Base-by-base conservation (phyloP, 2,888 invertebrate genomes). In the Archips crataeganus region DNA sequence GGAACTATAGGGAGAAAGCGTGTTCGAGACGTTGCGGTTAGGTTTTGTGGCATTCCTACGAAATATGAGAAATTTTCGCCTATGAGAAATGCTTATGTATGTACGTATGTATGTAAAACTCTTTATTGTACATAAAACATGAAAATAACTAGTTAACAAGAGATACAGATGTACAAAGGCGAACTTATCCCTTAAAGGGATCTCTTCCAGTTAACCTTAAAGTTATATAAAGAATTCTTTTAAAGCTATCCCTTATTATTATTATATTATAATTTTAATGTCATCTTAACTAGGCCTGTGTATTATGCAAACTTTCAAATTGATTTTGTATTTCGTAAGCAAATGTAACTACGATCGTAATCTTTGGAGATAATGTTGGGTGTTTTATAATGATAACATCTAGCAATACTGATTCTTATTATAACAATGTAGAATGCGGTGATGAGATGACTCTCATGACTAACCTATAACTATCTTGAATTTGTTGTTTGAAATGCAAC, bases 1-100 rank as follows among this genome's bases (percentile, higher is more conserved):
- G 70, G 57, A 60, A 62, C 54, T 77, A 71, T 59, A 60, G 51
- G 74, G 72, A 73, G 81, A 81, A 79, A 80, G 79, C 75, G 71
- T 57, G 67, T 57, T 77, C 62, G 74, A 62, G 70, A 76, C 60
- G 74, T 77, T 76, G 79, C 74, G 78, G 77, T 79, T 76, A 70
- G 67, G 67, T 76, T 54, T 78, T 80, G 79, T 76, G 80, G 79
- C 75, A 80, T 79, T 77, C 70, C 69, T 66, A 70, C 45, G 71
- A 69, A 74, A 73, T 57, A 39, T 42, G 47, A 68, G 57, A 63
- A 32, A 63, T n/a, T 68, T 49, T 68, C 65, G 49, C 39, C 5
- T 39, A 39, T 39, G 39, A 23, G 23, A 23, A 23, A 23, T 23
- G 23, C 1, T 23, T 23, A 23, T 23, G n/a, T n/a, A n/a, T n/a